Base-by-base conservation (phyloP, 2,888 invertebrate species). In the Osedax frankpressi region DNA sequence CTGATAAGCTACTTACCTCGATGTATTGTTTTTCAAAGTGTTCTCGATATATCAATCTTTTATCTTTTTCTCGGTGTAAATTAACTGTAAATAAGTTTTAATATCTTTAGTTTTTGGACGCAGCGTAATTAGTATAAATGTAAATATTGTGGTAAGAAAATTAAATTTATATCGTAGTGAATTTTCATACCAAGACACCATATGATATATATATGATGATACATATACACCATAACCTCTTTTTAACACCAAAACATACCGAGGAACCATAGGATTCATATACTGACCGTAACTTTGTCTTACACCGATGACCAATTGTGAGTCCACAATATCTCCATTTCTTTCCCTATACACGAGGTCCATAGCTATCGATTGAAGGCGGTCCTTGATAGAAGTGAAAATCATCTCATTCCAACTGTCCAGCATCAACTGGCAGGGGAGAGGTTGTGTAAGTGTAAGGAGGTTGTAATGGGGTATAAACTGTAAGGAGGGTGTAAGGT, bases 401-500 rank as follows among this genome's bases (percentile, higher is more conserved):
- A 98, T 97, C 83, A 92, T 92, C 83, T 92, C 91, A 86, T 97
- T 96, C 98, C 98, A 98, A 75, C 92, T 93, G 84, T 96, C 95
- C 76, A 98, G 87, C 98, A 98, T 98, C 76, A 96, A 86, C 89
- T 96, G 78, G 6, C 44, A 44, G n/a, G n/a, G n/a, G n/a, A n/a
- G n/a, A n/a, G n/a, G n/a, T n/a, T n/a, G n/a, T n/a, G n/a, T n/a
- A n/a, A n/a, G n/a, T n/a, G n/a, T n/a, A n/a, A n/a, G n/a, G n/a
- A n/a, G n/a, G n/a, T n/a, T n/a, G n/a, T n/a, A n/a, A n/a, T n/a
- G n/a, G n/a, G n/a, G n/a, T n/a, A n/a, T n/a, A n/a, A n/a, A n/a
- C n/a, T n/a, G n/a, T n/a, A n/a, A n/a, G n/a, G n/a, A n/a, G n/a
- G n/a, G n/a, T n/a, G n/a, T n/a, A n/a, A n/a, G n/a, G n/a, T n/a